Conservation (phyloP, 2,797 vertebrate species). For the Mormyrops boulengeri region DNA sequence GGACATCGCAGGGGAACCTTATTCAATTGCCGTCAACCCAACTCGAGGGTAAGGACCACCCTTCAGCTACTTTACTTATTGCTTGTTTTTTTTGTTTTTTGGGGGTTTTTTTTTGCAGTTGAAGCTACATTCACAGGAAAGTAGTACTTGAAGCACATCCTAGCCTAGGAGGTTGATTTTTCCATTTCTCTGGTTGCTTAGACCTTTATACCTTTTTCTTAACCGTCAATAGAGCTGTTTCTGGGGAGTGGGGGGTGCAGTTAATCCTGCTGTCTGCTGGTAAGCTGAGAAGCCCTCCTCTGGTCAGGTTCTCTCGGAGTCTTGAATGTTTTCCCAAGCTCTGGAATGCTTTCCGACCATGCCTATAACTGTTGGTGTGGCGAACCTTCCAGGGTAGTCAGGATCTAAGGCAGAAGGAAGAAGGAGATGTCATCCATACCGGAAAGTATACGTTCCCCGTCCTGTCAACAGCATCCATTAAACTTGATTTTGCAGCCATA, state of each 20-base stretch:
- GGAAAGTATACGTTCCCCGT: not conserved
- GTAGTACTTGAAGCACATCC: not conserved
- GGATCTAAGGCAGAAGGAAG: not conserved
- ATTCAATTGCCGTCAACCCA: conserved; percentile 91
- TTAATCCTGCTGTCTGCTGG: not conserved
- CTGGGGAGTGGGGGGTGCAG: not conserved
- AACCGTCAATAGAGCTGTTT: not conserved
- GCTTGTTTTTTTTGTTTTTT: not conserved
- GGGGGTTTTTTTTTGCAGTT: not conserved
- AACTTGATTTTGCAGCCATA: not conserved
- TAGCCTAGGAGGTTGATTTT: not conserved
- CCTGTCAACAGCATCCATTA: not conserved
- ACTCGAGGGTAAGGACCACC: conserved; percentile 73
- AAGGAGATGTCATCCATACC: not conserved
- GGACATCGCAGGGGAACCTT: conserved; percentile 91
- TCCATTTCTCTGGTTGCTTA: not conserved
- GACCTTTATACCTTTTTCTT: not conserved
- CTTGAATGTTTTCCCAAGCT: not conserved
- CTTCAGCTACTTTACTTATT: not conserved
- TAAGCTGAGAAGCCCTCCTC: not conserved
- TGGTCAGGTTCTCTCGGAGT: not conserved
- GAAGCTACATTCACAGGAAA: not conserved
- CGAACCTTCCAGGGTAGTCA: not conserved
- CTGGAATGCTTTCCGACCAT: not conserved
- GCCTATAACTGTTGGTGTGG: not conserved